phyloP scores from a whole-genome alignment of 2,113 vertebrate species.

The Crotalus viridis region DNA sequence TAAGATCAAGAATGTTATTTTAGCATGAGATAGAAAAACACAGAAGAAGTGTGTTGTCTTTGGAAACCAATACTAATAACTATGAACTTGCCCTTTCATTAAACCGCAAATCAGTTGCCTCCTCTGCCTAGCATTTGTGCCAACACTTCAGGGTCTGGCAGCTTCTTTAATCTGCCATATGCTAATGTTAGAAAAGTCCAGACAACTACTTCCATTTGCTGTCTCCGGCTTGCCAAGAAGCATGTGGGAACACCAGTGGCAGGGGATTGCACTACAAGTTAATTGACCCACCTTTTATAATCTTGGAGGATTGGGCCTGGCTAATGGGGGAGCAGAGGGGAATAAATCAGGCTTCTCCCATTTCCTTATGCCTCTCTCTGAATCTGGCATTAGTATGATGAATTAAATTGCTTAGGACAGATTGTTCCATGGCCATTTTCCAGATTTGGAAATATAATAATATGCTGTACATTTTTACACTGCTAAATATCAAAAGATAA shows the following conservation, averaged over 20 bases:
- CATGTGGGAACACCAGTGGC: background rate
- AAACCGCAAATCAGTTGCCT: background rate
- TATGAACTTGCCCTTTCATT: background rate
- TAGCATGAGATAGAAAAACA: background rate
- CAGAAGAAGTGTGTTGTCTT: background rate
- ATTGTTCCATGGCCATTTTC: background rate
- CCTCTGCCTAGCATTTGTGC: background rate
- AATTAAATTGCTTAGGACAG: background rate
- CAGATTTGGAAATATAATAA: constrained; percentile 5
- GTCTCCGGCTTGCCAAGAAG: background rate
- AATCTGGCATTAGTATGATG: background rate
- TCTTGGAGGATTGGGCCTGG: background rate
- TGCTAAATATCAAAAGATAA: constrained; percentile 18
- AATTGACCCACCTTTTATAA: background rate
- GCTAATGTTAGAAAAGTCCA: background rate
- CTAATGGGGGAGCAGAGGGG: background rate
- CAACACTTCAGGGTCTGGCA: background rate
- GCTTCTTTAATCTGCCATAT: background rate
- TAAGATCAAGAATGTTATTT: background rate
- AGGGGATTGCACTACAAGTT: background rate
- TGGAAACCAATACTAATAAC: background rate
- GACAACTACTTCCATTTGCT: background rate
- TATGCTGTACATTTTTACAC: constrained; percentile 1
- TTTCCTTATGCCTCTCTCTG: background rate
- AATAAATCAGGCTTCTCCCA: background rate